Evolutionary conservation across 2,797 vertebrate genomes (phyloP).

Genomic region (Peromyscus attwateri): DNA sequence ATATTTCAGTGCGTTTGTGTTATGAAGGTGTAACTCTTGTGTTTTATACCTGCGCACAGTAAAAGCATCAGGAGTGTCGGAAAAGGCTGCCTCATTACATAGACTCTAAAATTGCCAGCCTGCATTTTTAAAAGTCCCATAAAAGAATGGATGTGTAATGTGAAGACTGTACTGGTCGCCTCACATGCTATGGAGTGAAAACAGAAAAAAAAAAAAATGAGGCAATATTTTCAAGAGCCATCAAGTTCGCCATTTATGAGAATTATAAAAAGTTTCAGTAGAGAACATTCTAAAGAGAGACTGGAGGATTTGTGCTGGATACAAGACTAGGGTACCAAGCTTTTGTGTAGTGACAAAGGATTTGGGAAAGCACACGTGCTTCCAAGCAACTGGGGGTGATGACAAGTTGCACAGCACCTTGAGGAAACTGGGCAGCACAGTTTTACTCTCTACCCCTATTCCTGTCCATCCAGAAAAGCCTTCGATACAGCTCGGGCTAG

Average conservation of each 20-base stretch:
- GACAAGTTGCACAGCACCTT: conserved; percentile 29
- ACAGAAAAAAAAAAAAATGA: not conserved
- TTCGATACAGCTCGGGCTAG: not conserved
- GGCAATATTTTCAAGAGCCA: conserved; percentile 73
- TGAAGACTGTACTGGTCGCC: conserved; percentile 30
- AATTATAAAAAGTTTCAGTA: conserved; percentile 73
- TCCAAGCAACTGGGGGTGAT: not conserved
- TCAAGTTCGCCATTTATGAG: conserved; percentile 60
- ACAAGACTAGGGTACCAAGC: not conserved
- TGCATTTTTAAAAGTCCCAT: conserved; percentile 73
- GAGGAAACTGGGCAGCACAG: not conserved
- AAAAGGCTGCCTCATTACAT: conserved; percentile 58
- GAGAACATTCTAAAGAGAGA: conserved; percentile 52
- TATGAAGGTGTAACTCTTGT: conserved; percentile 64
- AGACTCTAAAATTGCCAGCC: conserved; percentile 61
- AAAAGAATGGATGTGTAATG: conserved; percentile 38
- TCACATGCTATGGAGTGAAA: conserved; percentile 35
- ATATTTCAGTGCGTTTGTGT: conserved; percentile 24
- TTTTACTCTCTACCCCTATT: not conserved
- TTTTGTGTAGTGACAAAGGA: conserved; percentile 4
- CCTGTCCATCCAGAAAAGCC: not conserved
- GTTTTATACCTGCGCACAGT: conserved; percentile 18
- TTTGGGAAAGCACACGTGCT: not conserved
- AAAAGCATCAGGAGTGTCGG: conserved; percentile 38
- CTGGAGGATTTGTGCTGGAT: not conserved